These are phyloP conservation scores for Aphelinus certus DNA, from an alignment of 1,140 invertebrate species.

Conservation along the genomic window DNA sequence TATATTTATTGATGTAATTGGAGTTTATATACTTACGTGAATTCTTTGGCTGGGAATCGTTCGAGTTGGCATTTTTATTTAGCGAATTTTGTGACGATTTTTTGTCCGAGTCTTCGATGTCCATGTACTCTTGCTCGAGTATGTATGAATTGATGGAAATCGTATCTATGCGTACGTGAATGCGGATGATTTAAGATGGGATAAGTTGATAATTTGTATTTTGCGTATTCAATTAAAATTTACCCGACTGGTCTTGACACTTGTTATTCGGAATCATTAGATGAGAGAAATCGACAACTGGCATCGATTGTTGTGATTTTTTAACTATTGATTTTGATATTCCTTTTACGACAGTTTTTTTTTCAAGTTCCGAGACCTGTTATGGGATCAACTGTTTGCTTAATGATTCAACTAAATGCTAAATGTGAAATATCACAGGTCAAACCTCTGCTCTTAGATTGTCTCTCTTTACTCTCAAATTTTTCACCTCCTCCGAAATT, in stretches of 20 bases:
- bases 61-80: background rate
- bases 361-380: conserved; percentile 20
- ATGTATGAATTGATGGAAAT: conserved; percentile 31
- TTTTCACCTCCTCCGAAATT: background rate
- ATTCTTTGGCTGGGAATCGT: background rate
- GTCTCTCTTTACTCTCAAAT: conserved; percentile 5
- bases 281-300: conserved; percentile 25
- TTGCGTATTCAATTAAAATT: too few relatives aligned
- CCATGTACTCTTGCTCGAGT: conserved; percentile 39
- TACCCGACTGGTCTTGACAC: conserved; percentile 19
- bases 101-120: conserved; percentile 13
- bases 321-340: background rate
- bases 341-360: conserved; percentile 4
- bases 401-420: background rate
- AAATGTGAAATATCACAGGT: background rate
- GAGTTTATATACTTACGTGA: background rate
- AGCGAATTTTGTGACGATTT: background rate
- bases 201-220: background rate
- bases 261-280: conserved; percentile 17
- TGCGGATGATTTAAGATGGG: background rate
- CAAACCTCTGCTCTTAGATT: conserved; percentile 16
- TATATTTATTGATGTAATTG: background rate
- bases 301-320: conserved; percentile 8
- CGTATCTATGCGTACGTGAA: conserved; percentile 17
- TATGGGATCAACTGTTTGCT: background rate